Evolutionary conservation across 1,140 invertebrate species (phyloP), one percentile per base, ranked within the genome.

Genomic region (Fopius arisanus): DNA sequence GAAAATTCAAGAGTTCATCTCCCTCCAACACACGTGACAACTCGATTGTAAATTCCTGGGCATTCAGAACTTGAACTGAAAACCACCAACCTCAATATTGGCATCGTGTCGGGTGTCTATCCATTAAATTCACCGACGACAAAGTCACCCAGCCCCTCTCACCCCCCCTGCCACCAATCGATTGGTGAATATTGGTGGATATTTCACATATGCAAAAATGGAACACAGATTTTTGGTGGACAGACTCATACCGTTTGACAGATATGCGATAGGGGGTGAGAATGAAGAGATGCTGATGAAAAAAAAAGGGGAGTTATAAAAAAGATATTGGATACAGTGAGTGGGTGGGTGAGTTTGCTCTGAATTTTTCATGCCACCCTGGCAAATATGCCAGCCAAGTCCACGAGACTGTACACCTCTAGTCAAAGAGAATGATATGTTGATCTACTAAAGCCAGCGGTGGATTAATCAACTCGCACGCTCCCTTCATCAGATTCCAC

Each of bases 381-480:
- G 29, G 28, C 29, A 65, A 65, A 65, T 33, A 65, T 31, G 62
- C 16, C 48, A 54, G 16, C 16, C 16, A 54, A 54, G 40, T n/a
- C n/a, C n/a, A 0, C n/a, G 48, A 21, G n/a, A 65, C 62, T 21
- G 28, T 65, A 65, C 5, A 51, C 14, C 16, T 16, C 29, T 43
- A 12, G 21, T 21, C 21, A 23, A 14, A 41, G 43, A 21, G 33
- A 54, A 43, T 43, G 37, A 68, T 31, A 51, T 31, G 40, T 51
- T 72, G 70, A 72, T 72, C 54, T 26, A 65, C 21, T 41, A 21
- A 26, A 65, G 65, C n/a, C 29, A 23, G 33, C 40, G 33, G 54
- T 63, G 33, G 37, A 72, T 72, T 72, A 65, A 65, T 72, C 41
- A 48, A n/a, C 41, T 37, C 23, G 41, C 29, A 9, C n/a, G 23